Base-by-base conservation (phyloP, 2,888 invertebrate species). In the Electrophaes corylata region DNA sequence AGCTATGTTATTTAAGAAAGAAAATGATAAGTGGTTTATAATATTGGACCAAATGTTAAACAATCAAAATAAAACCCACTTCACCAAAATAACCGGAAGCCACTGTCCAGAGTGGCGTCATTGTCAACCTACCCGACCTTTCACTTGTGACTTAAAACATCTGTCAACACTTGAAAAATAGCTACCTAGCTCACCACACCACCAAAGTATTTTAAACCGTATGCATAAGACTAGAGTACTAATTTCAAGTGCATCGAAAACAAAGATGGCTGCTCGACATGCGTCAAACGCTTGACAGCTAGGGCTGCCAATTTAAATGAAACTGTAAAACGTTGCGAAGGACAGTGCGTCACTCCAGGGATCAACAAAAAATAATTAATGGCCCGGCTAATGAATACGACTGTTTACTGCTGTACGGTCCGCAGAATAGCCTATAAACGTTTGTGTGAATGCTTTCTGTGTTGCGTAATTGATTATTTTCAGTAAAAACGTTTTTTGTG, bases 281-380 rank as follows among this genome's bases (percentile, higher is more conserved):
- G 66, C 66, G 65, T 65, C 70, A 68, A 66, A 62, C 64, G 61
- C 52, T 58, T 69, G 79, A 70, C 75, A 75, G 73, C 69, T 69
- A 71, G 76, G 73, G 75, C 71, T 83, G 81, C 77, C 84, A 84
- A 80, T 84, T 81, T 76, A 80, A 81, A 82, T 83, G 79, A 79
- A 81, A 84, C 81, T 78, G 79, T 81, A 76, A 79, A 78, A 69
- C 73, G 72, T 62, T 59, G 57, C 71, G 72, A 76, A 67, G 74
- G 78, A 73, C 80, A 77, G 76, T 74, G 71, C 64, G 79, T 78
- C 80, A 72, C 78, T 72, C 72, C 60, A 70, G 79, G 83, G 76
- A 83, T 83, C 79, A 79, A 86, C 87, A 87, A 88, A 88, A 88
- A 87, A 86, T 88, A 86, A 89, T 88, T 86, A 88, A 89, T 89